Conservation (phyloP, 1,140 invertebrate species). For the Eubasilissa regina region DNA sequence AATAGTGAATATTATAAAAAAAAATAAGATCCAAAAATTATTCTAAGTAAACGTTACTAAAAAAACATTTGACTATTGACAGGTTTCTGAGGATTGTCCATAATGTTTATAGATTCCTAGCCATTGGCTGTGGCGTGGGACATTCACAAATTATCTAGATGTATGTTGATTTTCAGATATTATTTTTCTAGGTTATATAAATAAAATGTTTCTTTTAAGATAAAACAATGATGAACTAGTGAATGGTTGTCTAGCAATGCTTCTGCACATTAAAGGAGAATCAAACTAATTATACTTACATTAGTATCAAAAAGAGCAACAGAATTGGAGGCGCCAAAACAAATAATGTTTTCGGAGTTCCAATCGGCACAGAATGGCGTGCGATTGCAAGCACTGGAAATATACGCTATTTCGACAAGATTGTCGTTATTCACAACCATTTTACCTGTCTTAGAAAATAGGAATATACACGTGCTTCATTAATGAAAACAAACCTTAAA, state of each 20-base stretch:
- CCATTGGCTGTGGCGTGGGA: too few relatives aligned
- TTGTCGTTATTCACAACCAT: background rate
- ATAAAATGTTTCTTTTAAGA: too few relatives aligned
- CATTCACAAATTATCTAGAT: too few relatives aligned
- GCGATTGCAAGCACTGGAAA: slow-evolving; percentile 46
- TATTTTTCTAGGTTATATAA: too few relatives aligned
- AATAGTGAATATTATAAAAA: too few relatives aligned
- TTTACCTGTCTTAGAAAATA: background rate
- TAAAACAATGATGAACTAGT: background rate
- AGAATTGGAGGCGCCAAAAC: slow-evolving; percentile 45
- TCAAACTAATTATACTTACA: slow-evolving; percentile 19
- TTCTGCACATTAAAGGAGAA: background rate
- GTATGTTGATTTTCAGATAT: too few relatives aligned
- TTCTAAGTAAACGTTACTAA: too few relatives aligned
- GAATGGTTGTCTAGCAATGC: background rate
- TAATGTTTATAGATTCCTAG: too few relatives aligned
- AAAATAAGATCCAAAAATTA: too few relatives aligned
- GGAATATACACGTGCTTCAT: background rate
- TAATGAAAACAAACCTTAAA: background rate
- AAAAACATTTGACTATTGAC: too few relatives aligned
- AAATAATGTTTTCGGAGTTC: slow-evolving; percentile 34
- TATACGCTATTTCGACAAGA: slow-evolving; percentile 12
- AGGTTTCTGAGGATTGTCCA: too few relatives aligned
- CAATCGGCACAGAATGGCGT: slow-evolving; percentile 38
- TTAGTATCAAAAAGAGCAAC: slow-evolving; percentile 42